Evolutionary conservation across 1,140 invertebrate genomes (phyloP).

Genomic region (Armadillidium nasatum): DNA sequence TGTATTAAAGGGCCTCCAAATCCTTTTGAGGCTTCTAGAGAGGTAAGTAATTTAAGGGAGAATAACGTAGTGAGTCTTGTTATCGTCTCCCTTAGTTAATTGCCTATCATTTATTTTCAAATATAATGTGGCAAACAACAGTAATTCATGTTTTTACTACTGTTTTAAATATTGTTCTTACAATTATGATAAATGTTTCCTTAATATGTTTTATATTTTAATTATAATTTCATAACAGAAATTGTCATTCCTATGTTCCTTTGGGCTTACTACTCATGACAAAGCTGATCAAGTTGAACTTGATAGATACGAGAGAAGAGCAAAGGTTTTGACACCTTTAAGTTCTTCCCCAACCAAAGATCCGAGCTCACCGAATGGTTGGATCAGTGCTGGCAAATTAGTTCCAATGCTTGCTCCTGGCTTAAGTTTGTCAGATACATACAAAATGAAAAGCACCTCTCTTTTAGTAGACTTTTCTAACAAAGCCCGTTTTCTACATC

Average conservation of each 20-base stretch:
- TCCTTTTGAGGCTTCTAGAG: background rate
- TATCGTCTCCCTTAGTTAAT: too few species aligned
- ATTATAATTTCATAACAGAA: background rate
- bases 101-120: too few species aligned
- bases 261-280: background rate
- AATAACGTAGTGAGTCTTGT: too few species aligned
- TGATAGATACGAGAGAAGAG: background rate
- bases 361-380: background rate
- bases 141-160: too few species aligned
- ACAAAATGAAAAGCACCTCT: background rate
- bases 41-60: background rate
- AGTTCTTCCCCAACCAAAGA: background rate
- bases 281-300: background rate
- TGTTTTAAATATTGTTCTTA: too few species aligned
- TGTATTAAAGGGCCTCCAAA: background rate
- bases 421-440: background rate
- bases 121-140: too few species aligned
- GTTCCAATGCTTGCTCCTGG: background rate
- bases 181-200: too few species aligned
- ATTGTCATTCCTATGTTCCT: background rate
- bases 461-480: slow-evolving; percentile 7
- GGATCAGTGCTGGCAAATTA: slow-evolving; percentile 1
- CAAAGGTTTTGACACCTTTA: background rate
- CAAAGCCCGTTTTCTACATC: background rate
- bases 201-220: too few species aligned